Percentiles rank a stretch among this genome's conserved stretches.
These are phyloP conservation scores for Tyto alba DNA, from an alignment of 2,113 vertebrate genomes.

Conservation along the genomic window DNA sequence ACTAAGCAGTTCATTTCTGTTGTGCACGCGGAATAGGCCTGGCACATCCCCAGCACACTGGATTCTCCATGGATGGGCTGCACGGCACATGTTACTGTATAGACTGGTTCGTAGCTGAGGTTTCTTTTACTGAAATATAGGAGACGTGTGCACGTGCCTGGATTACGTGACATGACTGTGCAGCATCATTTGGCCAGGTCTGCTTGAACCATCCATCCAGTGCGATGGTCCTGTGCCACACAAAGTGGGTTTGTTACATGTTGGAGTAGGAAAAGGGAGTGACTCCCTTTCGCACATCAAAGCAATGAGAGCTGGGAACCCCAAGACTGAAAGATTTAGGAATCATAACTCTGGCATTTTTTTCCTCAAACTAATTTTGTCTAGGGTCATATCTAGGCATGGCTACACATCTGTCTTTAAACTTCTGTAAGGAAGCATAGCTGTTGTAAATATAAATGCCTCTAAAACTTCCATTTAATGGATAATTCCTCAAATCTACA, in stretches of 20 bases:
- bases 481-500: background rate
- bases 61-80: background rate
- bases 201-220: background rate
- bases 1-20: background rate
- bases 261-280: background rate
- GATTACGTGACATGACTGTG: background rate
- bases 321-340: background rate
- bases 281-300: background rate
- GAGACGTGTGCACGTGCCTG: background rate
- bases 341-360: background rate
- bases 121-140: background rate
- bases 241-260: background rate
- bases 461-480: background rate
- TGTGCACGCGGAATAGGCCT: background rate
- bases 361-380: background rate
- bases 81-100: background rate
- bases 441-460: background rate
- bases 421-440: background rate
- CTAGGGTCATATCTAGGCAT: background rate
- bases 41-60: background rate
- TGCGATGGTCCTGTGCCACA: background rate
- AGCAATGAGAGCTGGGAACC: background rate
- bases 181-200: background rate
- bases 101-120: background rate
- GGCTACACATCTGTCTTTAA: background rate